A percentile compares a stretch with the other conserved stretches of the same genome.
These are phyloP conservation scores for Hybos culiciformis DNA, from an alignment of 2,888 invertebrate species.

Conservation along the genomic window DNA sequence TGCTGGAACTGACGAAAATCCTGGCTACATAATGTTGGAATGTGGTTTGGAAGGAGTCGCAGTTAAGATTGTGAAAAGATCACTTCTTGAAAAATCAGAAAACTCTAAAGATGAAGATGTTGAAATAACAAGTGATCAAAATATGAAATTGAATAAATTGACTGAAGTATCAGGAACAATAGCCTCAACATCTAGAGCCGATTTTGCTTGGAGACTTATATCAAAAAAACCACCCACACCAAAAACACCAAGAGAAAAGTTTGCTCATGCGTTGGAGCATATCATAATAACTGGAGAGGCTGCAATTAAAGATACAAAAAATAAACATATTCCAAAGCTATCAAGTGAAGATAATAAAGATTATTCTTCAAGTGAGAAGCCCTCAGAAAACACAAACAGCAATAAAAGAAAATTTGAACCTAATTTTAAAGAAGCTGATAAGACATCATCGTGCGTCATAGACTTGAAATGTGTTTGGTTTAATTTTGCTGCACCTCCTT, in stretches of 20 bases:
- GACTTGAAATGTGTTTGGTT: constrained; percentile 90
- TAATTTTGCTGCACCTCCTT: constrained; percentile 93
- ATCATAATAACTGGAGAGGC: constrained; percentile 23
- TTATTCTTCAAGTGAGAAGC: constrained; percentile 31
- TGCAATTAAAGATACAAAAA: constrained; percentile 2
- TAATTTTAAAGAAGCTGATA: constrained; percentile 49
- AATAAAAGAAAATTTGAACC: constrained; percentile 25
- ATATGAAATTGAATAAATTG: constrained; percentile 19
- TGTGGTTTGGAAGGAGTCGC: constrained; percentile 85
- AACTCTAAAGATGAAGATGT: constrained; percentile 41
- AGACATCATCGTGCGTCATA: constrained; percentile 73
- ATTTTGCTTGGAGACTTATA: constrained; percentile 33
- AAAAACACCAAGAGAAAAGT: constrained; percentile 45
- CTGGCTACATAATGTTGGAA: constrained; percentile 95
- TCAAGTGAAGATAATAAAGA: constrained; percentile 15
- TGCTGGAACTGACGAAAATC: constrained; percentile 28
- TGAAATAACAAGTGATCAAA: constrained; percentile 15
- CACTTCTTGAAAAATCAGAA: constrained; percentile 61
- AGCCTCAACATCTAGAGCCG: constrained; percentile 27
- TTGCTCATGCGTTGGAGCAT: constrained; percentile 28
- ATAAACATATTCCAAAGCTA: constrained; percentile 1
- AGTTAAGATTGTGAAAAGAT: constrained; percentile 50
- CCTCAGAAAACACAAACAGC: constrained; percentile 33
- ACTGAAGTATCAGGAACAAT: constrained; percentile 18
- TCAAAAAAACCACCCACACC: constrained; percentile 43